Conservation (phyloP, 2,797 vertebrate genomes). For the Smutsia gigantea region DNA sequence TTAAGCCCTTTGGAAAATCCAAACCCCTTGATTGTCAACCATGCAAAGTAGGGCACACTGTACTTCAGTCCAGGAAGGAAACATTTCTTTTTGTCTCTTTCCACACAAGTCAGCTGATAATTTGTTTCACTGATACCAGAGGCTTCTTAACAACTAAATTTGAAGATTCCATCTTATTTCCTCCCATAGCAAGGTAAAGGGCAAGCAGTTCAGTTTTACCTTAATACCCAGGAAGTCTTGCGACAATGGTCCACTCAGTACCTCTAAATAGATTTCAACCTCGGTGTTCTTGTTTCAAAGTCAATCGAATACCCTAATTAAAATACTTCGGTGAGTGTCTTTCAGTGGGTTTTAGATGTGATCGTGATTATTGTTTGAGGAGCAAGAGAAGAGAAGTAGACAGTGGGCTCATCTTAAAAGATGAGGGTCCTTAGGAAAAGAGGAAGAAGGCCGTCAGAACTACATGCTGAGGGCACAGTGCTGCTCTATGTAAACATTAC, state of each 20-base stretch:
- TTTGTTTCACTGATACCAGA: background rate
- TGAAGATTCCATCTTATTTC: conserved; percentile 14
- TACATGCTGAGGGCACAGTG: background rate
- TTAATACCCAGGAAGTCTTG: background rate
- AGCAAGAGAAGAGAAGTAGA: background rate
- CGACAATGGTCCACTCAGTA: background rate
- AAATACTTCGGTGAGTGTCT: background rate
- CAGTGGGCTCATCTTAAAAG: background rate
- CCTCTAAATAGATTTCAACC: background rate
- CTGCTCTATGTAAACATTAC: background rate
- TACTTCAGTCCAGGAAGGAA: conserved; percentile 17
- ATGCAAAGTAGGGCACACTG: background rate
- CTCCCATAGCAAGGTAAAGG: background rate
- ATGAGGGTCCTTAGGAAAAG: background rate
- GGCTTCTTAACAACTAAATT: background rate
- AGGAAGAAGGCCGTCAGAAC: background rate
- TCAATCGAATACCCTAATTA: background rate
- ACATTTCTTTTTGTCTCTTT: background rate
- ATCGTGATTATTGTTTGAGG: background rate
- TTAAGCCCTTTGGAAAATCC: conserved; percentile 37
- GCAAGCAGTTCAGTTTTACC: background rate
- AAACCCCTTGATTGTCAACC: background rate
- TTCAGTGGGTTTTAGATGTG: background rate
- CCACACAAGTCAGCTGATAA: background rate
- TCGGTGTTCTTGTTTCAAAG: background rate